Conservation (phyloP, 2,888 invertebrate species). For the Sphaerophoria rueppellii region DNA sequence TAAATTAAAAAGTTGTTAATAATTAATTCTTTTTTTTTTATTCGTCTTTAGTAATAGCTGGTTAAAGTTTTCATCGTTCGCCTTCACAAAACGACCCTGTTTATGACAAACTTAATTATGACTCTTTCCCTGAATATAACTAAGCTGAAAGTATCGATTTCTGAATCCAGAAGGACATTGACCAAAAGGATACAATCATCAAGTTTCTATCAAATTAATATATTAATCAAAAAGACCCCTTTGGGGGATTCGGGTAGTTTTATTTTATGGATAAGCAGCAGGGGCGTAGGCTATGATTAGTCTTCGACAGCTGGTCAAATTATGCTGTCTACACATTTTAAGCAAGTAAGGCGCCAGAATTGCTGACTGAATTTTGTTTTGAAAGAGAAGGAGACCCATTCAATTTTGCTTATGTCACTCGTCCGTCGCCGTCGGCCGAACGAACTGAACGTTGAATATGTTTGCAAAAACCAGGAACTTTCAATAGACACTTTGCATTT, state of each 20-base stretch:
- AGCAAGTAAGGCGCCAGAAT: too few relatives aligned
- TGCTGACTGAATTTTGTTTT: too few relatives aligned
- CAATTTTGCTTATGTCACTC: too few relatives aligned
- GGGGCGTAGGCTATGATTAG: too few relatives aligned
- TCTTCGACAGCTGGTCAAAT: too few relatives aligned
- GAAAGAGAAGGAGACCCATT: too few relatives aligned
- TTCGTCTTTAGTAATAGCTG: not conserved
- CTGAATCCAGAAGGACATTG: not conserved
- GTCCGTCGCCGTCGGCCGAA: too few relatives aligned
- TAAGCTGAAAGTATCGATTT: slow-evolving; percentile 12
- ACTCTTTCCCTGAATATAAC: not conserved
- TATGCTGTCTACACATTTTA: too few relatives aligned
- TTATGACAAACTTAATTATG: slow-evolving; percentile 14
- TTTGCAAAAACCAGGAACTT: too few relatives aligned
- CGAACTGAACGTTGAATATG: too few relatives aligned
- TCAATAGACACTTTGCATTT: too few relatives aligned
- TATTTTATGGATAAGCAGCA: not conserved
- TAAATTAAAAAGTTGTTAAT: slow-evolving; percentile 14
- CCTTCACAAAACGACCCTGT: not conserved
- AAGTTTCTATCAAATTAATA: not conserved
- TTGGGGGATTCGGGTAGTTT: not conserved
- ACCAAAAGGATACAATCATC: not conserved
- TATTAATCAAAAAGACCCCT: not conserved
- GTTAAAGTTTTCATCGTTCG: not conserved
- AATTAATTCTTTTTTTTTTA: not conserved